phyloP scores from a whole-genome alignment of 1,140 invertebrate species.

The Listronotus bonariensis region DNA sequence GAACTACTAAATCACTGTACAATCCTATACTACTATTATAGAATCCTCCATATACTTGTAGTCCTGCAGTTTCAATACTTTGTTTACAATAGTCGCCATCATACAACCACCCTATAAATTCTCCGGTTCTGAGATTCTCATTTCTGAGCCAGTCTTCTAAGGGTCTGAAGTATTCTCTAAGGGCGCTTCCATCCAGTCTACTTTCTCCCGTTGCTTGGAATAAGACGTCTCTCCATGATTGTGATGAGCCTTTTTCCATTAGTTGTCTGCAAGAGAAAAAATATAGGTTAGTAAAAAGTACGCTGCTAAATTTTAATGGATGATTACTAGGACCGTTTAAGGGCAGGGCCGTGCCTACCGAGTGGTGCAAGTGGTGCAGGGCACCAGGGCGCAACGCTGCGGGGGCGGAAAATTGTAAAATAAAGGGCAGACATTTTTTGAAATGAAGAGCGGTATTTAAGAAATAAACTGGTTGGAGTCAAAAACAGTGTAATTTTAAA shows the following conservation, averaged over 20 bases:
- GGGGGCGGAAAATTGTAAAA: no score
- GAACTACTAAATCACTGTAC: not conserved
- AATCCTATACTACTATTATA: conserved; percentile 64
- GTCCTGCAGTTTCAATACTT: conserved; percentile 81
- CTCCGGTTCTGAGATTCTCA: conserved; percentile 78
- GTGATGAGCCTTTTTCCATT: conserved; percentile 83
- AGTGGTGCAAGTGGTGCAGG: no score
- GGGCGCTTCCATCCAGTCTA: conserved; percentile 76
- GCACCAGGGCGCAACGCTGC: no score
- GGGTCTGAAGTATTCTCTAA: conserved; percentile 93
- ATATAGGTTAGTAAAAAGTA: no score
- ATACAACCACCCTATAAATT: conserved; percentile 82
- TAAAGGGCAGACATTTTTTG: no score
- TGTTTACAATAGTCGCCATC: conserved; percentile 86
- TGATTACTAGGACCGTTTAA: no score
- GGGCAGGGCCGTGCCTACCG: no score
- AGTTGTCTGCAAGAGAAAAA: conserved; percentile 69
- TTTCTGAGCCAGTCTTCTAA: conserved; percentile 86
- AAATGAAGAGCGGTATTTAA: no score
- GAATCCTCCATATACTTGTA: conserved; percentile 80
- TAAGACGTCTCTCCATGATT: conserved; percentile 84
- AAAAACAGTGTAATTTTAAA: no score
- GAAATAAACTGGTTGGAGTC: no score
- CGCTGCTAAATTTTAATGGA: no score
- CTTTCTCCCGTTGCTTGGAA: conserved; percentile 78